phyloP scores from a whole-genome alignment of 2,888 invertebrate species.

The Drosophila flavopinicola region DNA sequence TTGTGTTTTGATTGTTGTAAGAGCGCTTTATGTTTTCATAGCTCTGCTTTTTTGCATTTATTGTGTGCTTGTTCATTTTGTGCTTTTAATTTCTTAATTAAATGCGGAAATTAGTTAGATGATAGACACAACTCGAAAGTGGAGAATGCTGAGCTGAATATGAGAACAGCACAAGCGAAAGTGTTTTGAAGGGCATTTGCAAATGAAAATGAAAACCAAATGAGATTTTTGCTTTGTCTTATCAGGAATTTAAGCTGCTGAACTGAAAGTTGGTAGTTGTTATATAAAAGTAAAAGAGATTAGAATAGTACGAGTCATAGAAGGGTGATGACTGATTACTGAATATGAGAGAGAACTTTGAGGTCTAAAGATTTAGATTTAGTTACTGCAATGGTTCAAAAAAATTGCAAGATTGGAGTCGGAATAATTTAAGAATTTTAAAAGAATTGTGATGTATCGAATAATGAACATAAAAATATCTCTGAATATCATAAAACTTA shows the following conservation, averaged over 20 bases:
- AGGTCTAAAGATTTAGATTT: too few species aligned
- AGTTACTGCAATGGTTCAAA: too few species aligned
- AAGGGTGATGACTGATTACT: too few species aligned
- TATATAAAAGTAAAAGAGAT: too few species aligned
- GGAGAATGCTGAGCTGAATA: slow-evolving; percentile 23
- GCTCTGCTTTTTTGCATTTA: slow-evolving; percentile 7
- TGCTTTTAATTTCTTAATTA: slow-evolving; percentile 69
- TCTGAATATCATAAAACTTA: too few species aligned
- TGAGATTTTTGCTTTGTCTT: slow-evolving; percentile 2
- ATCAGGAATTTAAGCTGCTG: slow-evolving; percentile 1
- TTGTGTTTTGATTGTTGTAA: slow-evolving; percentile 39
- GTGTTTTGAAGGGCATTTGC: slow-evolving; percentile 32
- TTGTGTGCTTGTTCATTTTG: slow-evolving; percentile 35
- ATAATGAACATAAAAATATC: too few species aligned
- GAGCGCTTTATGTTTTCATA: slow-evolving; percentile 33
- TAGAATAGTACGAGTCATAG: too few species aligned
- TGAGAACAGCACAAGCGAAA: slow-evolving; percentile 54
- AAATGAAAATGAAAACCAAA: slow-evolving; percentile 36
- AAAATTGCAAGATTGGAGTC: too few species aligned
- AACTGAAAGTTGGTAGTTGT: too few species aligned
- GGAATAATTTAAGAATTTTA: too few species aligned
- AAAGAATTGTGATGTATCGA: too few species aligned
- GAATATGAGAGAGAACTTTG: too few species aligned
- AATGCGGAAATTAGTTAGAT: slow-evolving; percentile 69
- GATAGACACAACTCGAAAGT: slow-evolving; percentile 26